Evolutionary conservation across 2,888 invertebrate genomes (phyloP), one percentile per base, ranked within the genome.

Genomic region (Palloptera scutellata): DNA sequence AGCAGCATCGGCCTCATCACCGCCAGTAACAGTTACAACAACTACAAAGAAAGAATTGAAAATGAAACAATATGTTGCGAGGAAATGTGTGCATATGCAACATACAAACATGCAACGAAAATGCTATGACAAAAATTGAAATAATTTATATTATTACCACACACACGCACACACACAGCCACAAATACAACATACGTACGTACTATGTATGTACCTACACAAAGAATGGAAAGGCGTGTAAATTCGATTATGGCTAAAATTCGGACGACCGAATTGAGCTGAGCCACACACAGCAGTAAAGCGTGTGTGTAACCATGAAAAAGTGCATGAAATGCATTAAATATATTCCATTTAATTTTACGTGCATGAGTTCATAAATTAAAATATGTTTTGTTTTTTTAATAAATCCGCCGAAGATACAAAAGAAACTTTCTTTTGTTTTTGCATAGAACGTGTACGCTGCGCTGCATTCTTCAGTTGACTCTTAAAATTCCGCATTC

Each of bases 361-460:
- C 55, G 64, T 62, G 48, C 11, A 45, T 45, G 62, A 58, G 67
- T 62, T 51, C 67, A 62, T 67, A 67, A 62, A 67, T 67, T 67
- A 61, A 61, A 66, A 66, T 61, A 61, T 61, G 61, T 61, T 66
- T n/a, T n/a, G n/a, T n/a, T n/a, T n/a, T 61, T 55, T 15, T 17
- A 19, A n/a, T 53, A 11, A 48, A 48, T 12, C 8, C 12, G 48
- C 15, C 2, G 48, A 48, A 30, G 48, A 17, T 53, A 11, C 53
- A 53, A 30, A 30, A 6, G 6, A 30, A 30, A 30, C 30, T 4
- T 30, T 30, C 30, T 6, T 4, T 30, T 30, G 6, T 30, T 30
- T 30, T 30, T 30, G 30, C 30, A 30, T 30, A 30, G 30, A 30
- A 30, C 2, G 30, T 30, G 30, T 30, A 30, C 6, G 30, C 30